Conservation (phyloP, 1,140 invertebrate species). For the Cryptotermes secundus region DNA sequence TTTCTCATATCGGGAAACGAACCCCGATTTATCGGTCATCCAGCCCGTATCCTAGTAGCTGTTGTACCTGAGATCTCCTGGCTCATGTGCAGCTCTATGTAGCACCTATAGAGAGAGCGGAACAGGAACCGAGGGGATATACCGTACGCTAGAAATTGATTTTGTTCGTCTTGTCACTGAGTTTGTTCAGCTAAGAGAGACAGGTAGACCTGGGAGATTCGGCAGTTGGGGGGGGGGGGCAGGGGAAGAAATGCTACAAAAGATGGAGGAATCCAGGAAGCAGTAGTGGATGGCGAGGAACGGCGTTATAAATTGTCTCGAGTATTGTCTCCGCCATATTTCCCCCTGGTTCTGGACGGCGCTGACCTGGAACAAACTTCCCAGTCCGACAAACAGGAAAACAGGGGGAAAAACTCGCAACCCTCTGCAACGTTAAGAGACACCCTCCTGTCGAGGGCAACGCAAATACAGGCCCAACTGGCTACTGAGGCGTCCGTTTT, state of each 20-base stretch:
- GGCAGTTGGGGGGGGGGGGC: background rate
- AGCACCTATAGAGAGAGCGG: too few relatives aligned
- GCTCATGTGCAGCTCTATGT: too few relatives aligned
- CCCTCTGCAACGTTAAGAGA: background rate
- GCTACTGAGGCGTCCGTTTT: too few relatives aligned
- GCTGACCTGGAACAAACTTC: constrained; percentile 14
- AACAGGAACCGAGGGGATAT: too few relatives aligned
- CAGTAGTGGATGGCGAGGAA: background rate
- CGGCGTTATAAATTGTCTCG: background rate
- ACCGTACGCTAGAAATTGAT: too few relatives aligned
- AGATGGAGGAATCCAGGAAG: background rate
- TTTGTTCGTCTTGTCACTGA: too few relatives aligned
- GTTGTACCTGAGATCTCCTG: too few relatives aligned
- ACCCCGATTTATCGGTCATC: too few relatives aligned
- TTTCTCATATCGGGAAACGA: too few relatives aligned
- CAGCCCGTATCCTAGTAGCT: too few relatives aligned
- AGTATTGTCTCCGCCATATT: background rate
- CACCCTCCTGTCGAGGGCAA: background rate
- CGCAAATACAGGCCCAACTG: background rate
- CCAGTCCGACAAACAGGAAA: background rate
- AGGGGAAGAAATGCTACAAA: background rate
- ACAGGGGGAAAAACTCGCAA: background rate
- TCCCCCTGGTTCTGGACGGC: background rate
- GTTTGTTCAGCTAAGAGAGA: background rate
- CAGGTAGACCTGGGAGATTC: background rate